Evolutionary conservation across 1,140 invertebrate genomes (phyloP).

Genomic region (Lordiphosa mommai): DNA sequence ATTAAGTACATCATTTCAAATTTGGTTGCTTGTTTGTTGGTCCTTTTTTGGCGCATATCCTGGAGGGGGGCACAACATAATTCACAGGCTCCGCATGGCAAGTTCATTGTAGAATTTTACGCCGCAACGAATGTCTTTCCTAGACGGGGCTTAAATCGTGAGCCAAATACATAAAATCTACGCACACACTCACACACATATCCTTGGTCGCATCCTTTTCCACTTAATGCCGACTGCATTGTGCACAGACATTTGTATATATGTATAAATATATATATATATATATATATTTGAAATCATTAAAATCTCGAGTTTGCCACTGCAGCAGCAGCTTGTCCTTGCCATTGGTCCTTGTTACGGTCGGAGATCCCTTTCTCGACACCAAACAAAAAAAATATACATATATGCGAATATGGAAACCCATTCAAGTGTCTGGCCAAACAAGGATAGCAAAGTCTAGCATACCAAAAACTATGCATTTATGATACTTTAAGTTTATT

Average conservation of each 20-base stretch:
- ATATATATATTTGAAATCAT: conserved; percentile 54
- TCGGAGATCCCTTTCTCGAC: background rate
- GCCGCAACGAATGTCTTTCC: conserved; percentile 57
- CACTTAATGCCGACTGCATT: conserved; percentile 56
- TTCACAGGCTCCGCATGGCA: conserved; percentile 42
- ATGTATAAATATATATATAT: conserved; percentile 6
- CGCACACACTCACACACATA: conserved; percentile 21
- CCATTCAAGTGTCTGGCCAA: conserved; percentile 35
- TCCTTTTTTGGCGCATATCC: conserved; percentile 66
- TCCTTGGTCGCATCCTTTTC: conserved; percentile 53
- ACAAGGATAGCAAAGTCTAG: conserved; percentile 42
- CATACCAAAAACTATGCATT: conserved; percentile 28
- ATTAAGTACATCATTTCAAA: conserved; percentile 71
- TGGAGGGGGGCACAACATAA: conserved; percentile 55
- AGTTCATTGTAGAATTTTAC: conserved; percentile 55
- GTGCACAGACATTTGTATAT: conserved; percentile 16
- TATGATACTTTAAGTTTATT: conserved; percentile 53
- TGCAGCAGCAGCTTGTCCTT: conserved; percentile 58
- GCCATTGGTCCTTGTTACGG: conserved; percentile 39
- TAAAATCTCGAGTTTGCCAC: conserved; percentile 56
- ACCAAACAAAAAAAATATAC: background rate
- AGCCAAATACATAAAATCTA: conserved; percentile 71
- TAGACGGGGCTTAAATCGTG: conserved; percentile 54
- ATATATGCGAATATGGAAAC: conserved; percentile 5
- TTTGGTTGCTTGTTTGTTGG: conserved; percentile 46